Percentiles rank a stretch among this genome's conserved stretches.
Conservation (phyloP, 2,888 invertebrate genomes). For the Cosmorhoe ocellata region DNA sequence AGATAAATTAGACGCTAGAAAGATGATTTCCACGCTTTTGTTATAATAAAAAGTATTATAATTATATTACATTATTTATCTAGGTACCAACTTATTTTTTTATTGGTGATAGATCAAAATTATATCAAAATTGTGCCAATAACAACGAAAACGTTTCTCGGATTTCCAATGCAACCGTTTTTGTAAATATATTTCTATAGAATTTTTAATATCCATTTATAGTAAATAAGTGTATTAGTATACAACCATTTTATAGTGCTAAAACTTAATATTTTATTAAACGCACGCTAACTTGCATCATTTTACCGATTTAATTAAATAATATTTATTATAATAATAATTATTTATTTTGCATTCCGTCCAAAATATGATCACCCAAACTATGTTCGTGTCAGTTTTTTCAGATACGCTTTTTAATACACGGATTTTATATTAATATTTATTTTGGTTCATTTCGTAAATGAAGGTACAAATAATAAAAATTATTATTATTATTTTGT, state of each 20-base stretch:
- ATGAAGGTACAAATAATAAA: too few relatives aligned
- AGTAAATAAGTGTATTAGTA: slow-evolving; percentile 20
- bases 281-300: slow-evolving; percentile 10
- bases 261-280: background rate
- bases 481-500: too few relatives aligned
- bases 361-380: slow-evolving; percentile 1
- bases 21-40: background rate
- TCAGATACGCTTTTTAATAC: too few relatives aligned
- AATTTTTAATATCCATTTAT: slow-evolving; percentile 55
- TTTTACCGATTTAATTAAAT: background rate
- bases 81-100: slow-evolving; percentile 2
- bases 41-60: background rate
- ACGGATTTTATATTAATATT: too few relatives aligned
- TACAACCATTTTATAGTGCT: too few relatives aligned
- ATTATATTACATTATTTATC: background rate
- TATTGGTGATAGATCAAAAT: slow-evolving; percentile 24
- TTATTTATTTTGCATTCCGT: slow-evolving; percentile 23
- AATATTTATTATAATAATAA: background rate
- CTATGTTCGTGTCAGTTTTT: background rate
- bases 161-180: slow-evolving; percentile 50
- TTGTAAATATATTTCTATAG: slow-evolving; percentile 62
- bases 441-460: too few relatives aligned
- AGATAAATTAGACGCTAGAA: slow-evolving; percentile 5
- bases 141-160: slow-evolving; percentile 47
- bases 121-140: slow-evolving; percentile 61